These are phyloP conservation scores for Myotis yumanensis DNA, from an alignment of 2,113 vertebrate genomes.

Conservation along the genomic window DNA sequence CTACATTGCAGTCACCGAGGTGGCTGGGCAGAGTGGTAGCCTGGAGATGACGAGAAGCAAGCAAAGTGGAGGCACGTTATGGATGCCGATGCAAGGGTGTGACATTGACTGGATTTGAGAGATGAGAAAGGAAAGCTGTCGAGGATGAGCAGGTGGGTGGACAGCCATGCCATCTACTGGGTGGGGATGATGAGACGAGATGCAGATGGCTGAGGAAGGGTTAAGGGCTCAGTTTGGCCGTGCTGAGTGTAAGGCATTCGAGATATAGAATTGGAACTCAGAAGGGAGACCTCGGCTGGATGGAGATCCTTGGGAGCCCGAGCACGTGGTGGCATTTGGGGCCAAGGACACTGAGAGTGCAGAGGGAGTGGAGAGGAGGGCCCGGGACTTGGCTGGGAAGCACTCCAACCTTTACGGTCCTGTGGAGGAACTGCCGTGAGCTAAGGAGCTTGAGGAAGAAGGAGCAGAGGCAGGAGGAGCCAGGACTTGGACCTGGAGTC, in stretches of 20 bases:
- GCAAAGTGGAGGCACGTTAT: neutral
- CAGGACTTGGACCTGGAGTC: too few species aligned
- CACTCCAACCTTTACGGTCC: too few species aligned
- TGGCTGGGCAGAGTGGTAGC: neutral
- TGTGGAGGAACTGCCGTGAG: rapidly evolving
- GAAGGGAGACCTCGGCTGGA: neutral
- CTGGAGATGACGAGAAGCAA: neutral
- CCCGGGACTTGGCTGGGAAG: neutral
- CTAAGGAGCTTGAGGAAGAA: neutral
- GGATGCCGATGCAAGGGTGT: rapidly evolving
- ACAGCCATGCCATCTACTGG: rapidly evolving
- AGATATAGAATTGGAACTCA: neutral
- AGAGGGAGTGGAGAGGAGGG: neutral
- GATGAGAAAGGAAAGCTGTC: neutral
- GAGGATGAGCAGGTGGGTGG: neutral
- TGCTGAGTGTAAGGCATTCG: neutral
- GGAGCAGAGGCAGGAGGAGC: neutral
- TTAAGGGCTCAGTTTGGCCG: neutral
- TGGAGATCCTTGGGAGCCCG: neutral
- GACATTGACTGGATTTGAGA: neutral
- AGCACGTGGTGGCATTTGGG: neutral
- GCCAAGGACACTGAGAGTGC: rapidly evolving
- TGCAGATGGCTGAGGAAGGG: neutral
- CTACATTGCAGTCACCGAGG: rapidly evolving
- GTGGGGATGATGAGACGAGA: neutral